Percentiles rank a stretch among this genome's conserved stretches.
These are phyloP conservation scores for Intellagama lesueurii DNA, from an alignment of 2,797 vertebrate genomes.

Conservation along the genomic window DNA sequence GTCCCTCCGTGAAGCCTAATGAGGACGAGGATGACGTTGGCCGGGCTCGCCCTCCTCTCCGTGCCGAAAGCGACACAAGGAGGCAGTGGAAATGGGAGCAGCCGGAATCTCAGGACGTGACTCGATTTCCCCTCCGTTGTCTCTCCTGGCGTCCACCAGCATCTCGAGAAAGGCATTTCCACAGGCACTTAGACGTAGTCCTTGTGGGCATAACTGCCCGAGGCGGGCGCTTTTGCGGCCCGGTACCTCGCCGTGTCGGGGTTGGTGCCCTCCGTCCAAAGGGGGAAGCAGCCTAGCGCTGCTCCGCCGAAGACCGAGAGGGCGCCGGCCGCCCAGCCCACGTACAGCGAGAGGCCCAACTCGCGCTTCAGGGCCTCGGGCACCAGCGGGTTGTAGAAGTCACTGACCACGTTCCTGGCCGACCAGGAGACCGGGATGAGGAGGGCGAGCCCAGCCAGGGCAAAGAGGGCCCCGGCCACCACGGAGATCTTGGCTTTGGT, in stretches of 20 bases:
- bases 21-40: too few species aligned
- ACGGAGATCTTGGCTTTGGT: slow-evolving; percentile 80
- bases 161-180: too few species aligned
- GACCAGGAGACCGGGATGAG: slow-evolving; percentile 86
- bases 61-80: too few species aligned
- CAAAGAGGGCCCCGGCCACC: slow-evolving; percentile 79
- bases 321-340: slow-evolving; percentile 84
- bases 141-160: too few species aligned
- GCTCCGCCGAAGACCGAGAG: slow-evolving; percentile 83
- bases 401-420: slow-evolving; percentile 83
- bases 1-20: too few species aligned
- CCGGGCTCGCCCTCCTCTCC: too few species aligned
- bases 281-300: slow-evolving; percentile 80
- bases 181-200: slow-evolving; percentile 84
- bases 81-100: too few species aligned
- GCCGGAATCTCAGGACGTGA: too few species aligned
- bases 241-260: slow-evolving; percentile 74
- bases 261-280: slow-evolving; percentile 59
- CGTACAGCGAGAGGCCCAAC: slow-evolving; percentile 87
- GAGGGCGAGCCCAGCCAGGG: slow-evolving; percentile 78
- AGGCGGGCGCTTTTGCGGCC: slow-evolving; percentile 64
- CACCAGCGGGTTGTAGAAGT: slow-evolving; percentile 88
- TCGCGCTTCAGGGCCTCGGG: slow-evolving; percentile 87
- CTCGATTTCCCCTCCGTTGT: too few species aligned
- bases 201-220: slow-evolving; percentile 82